Conservation (phyloP, 2,797 vertebrate species). For the Ctenochaetus hawaiiensis region DNA sequence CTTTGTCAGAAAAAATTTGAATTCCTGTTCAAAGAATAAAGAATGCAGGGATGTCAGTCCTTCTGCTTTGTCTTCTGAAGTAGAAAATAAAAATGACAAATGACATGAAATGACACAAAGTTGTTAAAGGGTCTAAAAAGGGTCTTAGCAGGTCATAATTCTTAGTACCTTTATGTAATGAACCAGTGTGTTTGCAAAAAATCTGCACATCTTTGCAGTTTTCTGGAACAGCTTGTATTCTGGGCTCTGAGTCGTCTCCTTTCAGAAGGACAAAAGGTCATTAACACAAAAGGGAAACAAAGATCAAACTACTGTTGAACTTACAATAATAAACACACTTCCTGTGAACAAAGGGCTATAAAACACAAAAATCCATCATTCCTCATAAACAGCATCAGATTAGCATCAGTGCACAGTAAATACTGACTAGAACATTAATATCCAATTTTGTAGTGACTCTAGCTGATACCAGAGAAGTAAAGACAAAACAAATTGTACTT, state of each 20-base stretch:
- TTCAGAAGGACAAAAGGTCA: slow-evolving; percentile 40
- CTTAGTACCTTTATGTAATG: slow-evolving; percentile 93
- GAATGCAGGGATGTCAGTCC: neutral
- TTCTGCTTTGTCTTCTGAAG: neutral
- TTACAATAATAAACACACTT: slow-evolving; percentile 1
- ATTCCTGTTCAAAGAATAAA: slow-evolving; percentile 87
- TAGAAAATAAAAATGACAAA: neutral
- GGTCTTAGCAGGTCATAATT: accelerated
- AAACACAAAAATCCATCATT: slow-evolving; percentile 15
- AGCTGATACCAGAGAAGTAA: neutral
- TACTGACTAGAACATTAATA: slow-evolving; percentile 1
- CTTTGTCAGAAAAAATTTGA: slow-evolving; percentile 88
- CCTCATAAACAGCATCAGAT: neutral
- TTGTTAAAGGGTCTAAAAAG: neutral
- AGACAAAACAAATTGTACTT: slow-evolving; percentile 1
- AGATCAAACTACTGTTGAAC: slow-evolving; percentile 12
- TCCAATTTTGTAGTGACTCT: neutral
- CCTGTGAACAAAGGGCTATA: neutral
- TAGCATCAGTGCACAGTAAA: neutral
- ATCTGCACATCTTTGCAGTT: slow-evolving; percentile 93
- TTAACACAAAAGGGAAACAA: slow-evolving; percentile 13
- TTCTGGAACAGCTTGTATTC: slow-evolving; percentile 93
- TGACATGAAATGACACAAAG: neutral
- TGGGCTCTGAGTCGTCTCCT: slow-evolving; percentile 87
- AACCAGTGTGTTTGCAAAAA: slow-evolving; percentile 95